A percentile compares a stretch with the other conserved stretches of the same genome.
Evolutionary conservation across 2,113 vertebrate species (phyloP).

Genomic region (Corythornis cristatus): DNA sequence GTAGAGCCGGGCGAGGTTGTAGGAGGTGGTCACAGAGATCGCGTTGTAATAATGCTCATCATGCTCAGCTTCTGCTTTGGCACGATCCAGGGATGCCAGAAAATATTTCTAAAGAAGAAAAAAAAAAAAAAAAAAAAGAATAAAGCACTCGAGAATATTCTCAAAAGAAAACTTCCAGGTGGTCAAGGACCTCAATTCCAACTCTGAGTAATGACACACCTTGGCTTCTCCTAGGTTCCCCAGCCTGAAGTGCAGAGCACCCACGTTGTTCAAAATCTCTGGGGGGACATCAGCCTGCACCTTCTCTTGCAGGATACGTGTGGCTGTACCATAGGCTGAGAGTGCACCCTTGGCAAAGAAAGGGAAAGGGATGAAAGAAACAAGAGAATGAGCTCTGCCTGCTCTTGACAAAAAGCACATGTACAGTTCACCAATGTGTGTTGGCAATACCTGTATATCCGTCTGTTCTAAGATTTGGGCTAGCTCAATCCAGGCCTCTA

Average conservation of each 20-base stretch:
- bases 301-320: constrained; percentile 97
- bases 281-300: constrained; percentile 97
- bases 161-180: not conserved
- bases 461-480: constrained; percentile 98
- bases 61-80: constrained; percentile 96
- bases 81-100: constrained; percentile 92
- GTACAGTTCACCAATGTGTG: not conserved
- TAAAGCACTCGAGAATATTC: not conserved
- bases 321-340: constrained; percentile 97
- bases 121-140: not conserved
- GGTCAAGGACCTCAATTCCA: not conserved
- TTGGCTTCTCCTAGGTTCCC: constrained; percentile 97
- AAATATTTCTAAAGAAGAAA: constrained; percentile 91
- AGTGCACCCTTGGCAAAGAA: constrained; percentile 83
- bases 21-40: constrained; percentile 97
- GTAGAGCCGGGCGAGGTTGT: constrained; percentile 95
- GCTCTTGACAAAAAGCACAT: not conserved
- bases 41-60: constrained; percentile 99
- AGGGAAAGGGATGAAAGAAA: not conserved
- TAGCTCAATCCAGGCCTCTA: constrained; percentile 98
- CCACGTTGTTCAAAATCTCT: constrained; percentile 97
- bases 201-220: constrained; percentile 69
- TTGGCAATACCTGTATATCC: constrained; percentile 87
- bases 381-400: not conserved
- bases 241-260: constrained; percentile 96